A percentile compares a stretch with the other conserved stretches of the same genome.
Evolutionary conservation across 2,797 vertebrate genomes (phyloP).

Genomic region (Glyptemys insculpta): DNA sequence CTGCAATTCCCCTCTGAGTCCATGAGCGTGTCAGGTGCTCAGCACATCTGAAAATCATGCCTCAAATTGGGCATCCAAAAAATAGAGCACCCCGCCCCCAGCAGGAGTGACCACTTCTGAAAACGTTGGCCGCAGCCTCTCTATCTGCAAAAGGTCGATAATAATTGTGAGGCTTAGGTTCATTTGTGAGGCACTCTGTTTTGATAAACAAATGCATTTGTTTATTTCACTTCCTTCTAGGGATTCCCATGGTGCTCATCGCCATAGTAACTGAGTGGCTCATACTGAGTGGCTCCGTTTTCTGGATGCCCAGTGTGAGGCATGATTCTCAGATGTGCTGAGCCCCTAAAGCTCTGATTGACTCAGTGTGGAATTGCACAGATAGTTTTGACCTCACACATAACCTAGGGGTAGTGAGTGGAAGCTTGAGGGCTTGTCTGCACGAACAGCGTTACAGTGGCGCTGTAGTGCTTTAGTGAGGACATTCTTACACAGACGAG

Average conservation of each 20-base stretch:
- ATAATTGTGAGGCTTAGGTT: fast-evolving
- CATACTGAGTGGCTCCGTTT: not conserved
- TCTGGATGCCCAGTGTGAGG: not conserved
- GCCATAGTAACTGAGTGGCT: not conserved
- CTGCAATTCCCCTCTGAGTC: not conserved
- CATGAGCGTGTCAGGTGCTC: not conserved
- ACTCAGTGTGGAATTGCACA: not conserved
- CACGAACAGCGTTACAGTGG: not conserved
- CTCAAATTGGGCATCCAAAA: not conserved
- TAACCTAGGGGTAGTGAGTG: fast-evolving
- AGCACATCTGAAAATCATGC: not conserved
- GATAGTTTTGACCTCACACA: fast-evolving
- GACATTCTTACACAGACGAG: not conserved
- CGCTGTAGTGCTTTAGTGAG: not conserved
- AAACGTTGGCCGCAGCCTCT: not conserved
- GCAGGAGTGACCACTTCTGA: not conserved
- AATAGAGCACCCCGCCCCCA: not conserved
- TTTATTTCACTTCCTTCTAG: not conserved
- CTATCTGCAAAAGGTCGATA: not conserved
- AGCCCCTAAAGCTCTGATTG: not conserved
- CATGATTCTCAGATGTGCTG: not conserved
- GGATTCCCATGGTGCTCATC: not conserved
- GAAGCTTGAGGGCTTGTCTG: not conserved
- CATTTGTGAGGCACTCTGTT: not conserved
- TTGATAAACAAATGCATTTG: not conserved